Conservation (phyloP, 2,797 vertebrate genomes). For the Sternotherus odoratus region DNA sequence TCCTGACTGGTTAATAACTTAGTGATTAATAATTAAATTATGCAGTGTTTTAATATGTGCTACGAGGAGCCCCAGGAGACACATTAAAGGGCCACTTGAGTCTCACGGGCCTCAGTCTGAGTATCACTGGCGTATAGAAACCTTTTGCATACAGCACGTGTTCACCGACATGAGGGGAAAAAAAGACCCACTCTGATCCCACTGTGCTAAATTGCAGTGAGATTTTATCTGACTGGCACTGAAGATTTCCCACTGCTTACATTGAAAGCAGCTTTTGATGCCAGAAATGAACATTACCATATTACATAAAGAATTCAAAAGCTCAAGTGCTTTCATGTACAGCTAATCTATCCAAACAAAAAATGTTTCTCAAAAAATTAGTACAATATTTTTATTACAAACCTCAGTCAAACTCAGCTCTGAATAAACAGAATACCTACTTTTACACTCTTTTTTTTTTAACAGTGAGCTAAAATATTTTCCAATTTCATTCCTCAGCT, state of each 20-base stretch:
- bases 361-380: slow-evolving; percentile 76
- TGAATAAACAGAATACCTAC: slow-evolving; percentile 62
- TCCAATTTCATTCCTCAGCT: slow-evolving; percentile 66
- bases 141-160: background rate
- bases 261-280: slow-evolving; percentile 53
- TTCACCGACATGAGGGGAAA: background rate
- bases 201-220: background rate
- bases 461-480: slow-evolving; percentile 40
- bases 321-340: slow-evolving; percentile 74
- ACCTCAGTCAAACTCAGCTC: slow-evolving; percentile 71
- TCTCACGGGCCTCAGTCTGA: background rate
- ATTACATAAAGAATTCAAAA: slow-evolving; percentile 75
- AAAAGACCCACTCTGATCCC: background rate
- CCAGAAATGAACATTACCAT: slow-evolving; percentile 61
- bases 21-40: background rate
- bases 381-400: slow-evolving; percentile 60
- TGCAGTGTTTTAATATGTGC: background rate
- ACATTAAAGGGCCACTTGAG: too few relatives aligned
- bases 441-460: slow-evolving; percentile 60
- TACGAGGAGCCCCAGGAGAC: background rate
- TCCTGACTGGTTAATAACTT: background rate
- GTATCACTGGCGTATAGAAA: background rate
- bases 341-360: slow-evolving; percentile 77
- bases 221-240: slow-evolving; percentile 45
- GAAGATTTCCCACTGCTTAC: slow-evolving; percentile 51